Evolutionary conservation across 2,888 invertebrate genomes (phyloP).

Genomic region (Drosophila falleni): DNA sequence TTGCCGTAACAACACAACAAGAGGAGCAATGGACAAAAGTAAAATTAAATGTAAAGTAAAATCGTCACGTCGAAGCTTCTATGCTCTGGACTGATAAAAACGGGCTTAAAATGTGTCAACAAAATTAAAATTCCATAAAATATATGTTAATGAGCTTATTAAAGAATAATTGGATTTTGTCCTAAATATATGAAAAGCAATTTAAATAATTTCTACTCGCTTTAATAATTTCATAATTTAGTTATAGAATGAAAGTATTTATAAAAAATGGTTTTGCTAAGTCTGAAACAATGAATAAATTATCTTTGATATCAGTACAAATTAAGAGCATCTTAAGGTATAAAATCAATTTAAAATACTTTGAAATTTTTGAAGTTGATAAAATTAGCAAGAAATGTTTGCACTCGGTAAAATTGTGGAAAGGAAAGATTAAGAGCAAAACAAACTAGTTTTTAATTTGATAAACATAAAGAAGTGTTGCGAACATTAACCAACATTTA

Average conservation of each 20-base stretch:
- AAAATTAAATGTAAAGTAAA: conserved; percentile 6
- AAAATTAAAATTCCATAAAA: not conserved
- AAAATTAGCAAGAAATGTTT: not conserved
- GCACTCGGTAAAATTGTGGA: not conserved
- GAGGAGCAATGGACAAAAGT: conserved; percentile 42
- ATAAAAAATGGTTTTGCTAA: not conserved
- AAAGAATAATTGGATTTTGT: not conserved
- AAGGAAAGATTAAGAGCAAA: not conserved
- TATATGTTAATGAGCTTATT: not conserved
- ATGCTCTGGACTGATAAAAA: conserved; percentile 32
- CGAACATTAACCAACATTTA: conserved; percentile 36
- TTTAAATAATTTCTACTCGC: no score
- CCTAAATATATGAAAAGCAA: not conserved
- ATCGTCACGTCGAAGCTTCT: conserved; percentile 17
- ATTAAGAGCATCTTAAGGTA: not conserved
- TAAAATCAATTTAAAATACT: not conserved
- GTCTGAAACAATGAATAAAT: not conserved
- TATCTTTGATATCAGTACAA: not conserved
- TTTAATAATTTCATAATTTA: no score
- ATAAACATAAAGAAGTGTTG: conserved; percentile 1
- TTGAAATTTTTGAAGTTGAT: not conserved
- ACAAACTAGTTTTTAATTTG: conserved; percentile 4
- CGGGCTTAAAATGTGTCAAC: not conserved
- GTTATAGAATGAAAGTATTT: no score
- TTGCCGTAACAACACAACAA: conserved; percentile 35